These are phyloP conservation scores for Amazona ochrocephala DNA, from an alignment of 2,797 vertebrate genomes.

Conservation along the genomic window DNA sequence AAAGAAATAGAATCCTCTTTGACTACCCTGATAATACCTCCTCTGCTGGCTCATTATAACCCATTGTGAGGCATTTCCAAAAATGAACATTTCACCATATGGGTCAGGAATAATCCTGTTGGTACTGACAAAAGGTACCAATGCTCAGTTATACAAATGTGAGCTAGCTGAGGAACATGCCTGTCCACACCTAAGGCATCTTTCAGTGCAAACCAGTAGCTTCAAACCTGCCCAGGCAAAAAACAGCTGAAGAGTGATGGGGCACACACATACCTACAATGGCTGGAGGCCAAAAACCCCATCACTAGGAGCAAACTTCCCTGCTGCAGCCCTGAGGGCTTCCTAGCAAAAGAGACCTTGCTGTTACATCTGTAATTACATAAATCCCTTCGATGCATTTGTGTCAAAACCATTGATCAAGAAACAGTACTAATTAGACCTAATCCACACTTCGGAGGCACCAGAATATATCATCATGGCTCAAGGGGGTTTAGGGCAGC, in stretches of 20 bases:
- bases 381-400: not conserved
- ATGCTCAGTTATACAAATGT: not conserved
- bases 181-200: not conserved
- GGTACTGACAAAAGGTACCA: not conserved
- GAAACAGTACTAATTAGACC: slow-evolving; percentile 33
- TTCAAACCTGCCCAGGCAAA: not conserved
- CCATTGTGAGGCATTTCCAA: not conserved
- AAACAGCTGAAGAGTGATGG: not conserved
- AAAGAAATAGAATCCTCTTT: not conserved
- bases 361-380: not conserved
- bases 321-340: not conserved
- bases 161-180: not conserved
- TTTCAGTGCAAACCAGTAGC: not conserved
- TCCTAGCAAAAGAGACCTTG: not conserved
- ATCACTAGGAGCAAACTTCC: not conserved
- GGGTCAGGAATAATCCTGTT: not conserved
- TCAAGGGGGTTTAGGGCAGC: not conserved
- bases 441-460: not conserved
- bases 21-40: not conserved
- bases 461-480: not conserved
- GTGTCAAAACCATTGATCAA: slow-evolving; percentile 44
- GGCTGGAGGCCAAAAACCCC: not conserved
- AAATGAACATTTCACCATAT: not conserved
- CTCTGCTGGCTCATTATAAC: not conserved
- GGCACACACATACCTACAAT: not conserved